Conservation (phyloP, 2,888 invertebrate species). For the Esperia sulphurella region DNA sequence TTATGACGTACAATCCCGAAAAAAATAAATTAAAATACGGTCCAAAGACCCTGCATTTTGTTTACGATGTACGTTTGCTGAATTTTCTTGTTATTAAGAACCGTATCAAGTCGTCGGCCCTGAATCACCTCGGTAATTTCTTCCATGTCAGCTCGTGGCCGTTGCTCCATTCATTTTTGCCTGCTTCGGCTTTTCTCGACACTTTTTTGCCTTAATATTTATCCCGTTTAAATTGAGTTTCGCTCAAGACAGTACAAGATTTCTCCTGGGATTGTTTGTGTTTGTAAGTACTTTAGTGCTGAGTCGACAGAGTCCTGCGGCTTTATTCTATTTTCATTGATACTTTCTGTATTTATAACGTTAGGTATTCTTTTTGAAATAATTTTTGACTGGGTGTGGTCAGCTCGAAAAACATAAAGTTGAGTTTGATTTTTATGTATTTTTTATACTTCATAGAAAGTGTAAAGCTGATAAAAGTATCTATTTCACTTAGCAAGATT, state of each 20-base stretch:
- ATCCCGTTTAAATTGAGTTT: constrained; percentile 20
- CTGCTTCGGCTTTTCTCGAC: not conserved
- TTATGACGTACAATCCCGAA: too few relatives aligned
- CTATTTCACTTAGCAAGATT: too few relatives aligned
- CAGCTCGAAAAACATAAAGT: too few relatives aligned
- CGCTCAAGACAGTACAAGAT: constrained; percentile 22
- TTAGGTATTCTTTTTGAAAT: not conserved
- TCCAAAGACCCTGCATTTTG: too few relatives aligned
- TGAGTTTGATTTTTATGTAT: too few relatives aligned
- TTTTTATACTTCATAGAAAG: too few relatives aligned
- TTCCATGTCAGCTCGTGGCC: not conserved
- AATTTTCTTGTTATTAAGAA: too few relatives aligned
- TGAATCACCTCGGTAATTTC: constrained; percentile 1
- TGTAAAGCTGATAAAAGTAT: too few relatives aligned
- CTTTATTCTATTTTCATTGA: not conserved
- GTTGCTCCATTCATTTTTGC: constrained; percentile 2
- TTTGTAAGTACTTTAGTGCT: not conserved
- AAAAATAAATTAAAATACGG: too few relatives aligned
- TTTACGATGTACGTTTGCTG: too few relatives aligned
- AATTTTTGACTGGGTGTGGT: not conserved
- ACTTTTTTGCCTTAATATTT: constrained; percentile 1
- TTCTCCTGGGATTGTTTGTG: constrained; percentile 25
- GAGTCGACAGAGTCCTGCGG: not conserved
- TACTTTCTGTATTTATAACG: not conserved
- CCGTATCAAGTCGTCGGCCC: not conserved